These are phyloP conservation scores for Grammomys surdaster DNA, from an alignment of 2,113 vertebrate species.

Conservation along the genomic window DNA sequence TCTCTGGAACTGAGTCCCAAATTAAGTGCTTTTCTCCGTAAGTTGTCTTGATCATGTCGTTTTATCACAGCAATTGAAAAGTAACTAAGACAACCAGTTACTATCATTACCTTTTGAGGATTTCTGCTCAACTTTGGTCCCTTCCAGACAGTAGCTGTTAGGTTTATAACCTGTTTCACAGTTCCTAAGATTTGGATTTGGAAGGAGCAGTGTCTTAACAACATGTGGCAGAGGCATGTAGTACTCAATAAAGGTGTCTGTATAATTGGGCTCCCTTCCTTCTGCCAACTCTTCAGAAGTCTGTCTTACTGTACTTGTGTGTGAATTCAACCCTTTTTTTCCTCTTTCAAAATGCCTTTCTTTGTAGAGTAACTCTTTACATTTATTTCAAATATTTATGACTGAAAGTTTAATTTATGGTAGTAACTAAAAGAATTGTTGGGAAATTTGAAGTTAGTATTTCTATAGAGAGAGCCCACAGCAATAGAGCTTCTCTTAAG, in stretches of 20 bases:
- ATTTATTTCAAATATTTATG: neutral
- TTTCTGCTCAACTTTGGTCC: conserved; percentile 14
- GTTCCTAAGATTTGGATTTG: neutral
- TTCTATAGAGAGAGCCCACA: neutral
- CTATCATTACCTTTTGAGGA: neutral
- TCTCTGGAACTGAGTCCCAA: neutral
- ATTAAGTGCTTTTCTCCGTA: neutral
- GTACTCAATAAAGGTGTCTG: neutral
- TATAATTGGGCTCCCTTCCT: neutral
- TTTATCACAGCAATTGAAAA: neutral
- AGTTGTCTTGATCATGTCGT: neutral
- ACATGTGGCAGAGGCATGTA: neutral
- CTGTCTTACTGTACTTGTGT: neutral
- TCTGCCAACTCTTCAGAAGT: neutral
- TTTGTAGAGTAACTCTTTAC: neutral
- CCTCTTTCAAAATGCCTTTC: neutral
- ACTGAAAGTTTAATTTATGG: neutral
- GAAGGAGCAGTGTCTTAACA: neutral
- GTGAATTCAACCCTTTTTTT: neutral
- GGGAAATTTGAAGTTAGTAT: neutral
- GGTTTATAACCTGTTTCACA: neutral
- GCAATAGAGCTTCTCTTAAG: neutral
- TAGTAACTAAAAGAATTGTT: conserved; percentile 12
- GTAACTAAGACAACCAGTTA: neutral
- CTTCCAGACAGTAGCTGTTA: conserved; percentile 10